phyloP scores from a whole-genome alignment of 2,113 vertebrate species.

The Sylvietta virens region DNA sequence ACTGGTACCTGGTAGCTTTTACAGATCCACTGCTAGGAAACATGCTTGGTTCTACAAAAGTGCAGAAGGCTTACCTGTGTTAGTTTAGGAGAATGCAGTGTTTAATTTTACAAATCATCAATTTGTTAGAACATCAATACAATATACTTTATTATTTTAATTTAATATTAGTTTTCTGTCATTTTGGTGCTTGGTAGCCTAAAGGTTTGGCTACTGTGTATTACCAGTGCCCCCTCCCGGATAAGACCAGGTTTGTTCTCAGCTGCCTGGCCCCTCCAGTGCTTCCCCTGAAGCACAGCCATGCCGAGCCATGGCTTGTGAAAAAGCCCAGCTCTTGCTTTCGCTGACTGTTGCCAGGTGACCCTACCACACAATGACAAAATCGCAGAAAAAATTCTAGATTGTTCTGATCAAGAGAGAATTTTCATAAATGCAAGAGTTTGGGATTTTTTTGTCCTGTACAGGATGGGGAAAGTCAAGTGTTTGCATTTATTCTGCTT shows the following conservation, averaged over 20 bases:
- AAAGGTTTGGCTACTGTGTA: background rate
- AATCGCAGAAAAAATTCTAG: background rate
- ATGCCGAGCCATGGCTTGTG: background rate
- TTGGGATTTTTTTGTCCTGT: background rate
- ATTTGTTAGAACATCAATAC: background rate
- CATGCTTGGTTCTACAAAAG: background rate
- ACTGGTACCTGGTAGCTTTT: background rate
- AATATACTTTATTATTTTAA: background rate
- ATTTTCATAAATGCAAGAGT: background rate
- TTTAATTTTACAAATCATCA: background rate
- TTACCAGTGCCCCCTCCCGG: slow-evolving; percentile 41
- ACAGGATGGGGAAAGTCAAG: background rate
- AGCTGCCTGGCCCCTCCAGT: background rate
- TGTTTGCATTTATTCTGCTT: background rate
- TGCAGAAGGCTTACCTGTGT: background rate
- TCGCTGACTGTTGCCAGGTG: background rate
- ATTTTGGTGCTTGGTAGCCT: background rate
- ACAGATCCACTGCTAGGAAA: background rate
- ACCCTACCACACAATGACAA: background rate
- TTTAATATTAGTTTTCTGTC: background rate
- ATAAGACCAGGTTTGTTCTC: background rate
- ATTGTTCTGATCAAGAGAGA: background rate
- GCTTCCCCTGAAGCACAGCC: background rate
- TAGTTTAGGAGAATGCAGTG: background rate
- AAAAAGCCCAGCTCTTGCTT: background rate